Evolutionary conservation across 1,140 invertebrate species (phyloP), one percentile per base, ranked within the genome.

Genomic region (Wasmannia auropunctata): DNA sequence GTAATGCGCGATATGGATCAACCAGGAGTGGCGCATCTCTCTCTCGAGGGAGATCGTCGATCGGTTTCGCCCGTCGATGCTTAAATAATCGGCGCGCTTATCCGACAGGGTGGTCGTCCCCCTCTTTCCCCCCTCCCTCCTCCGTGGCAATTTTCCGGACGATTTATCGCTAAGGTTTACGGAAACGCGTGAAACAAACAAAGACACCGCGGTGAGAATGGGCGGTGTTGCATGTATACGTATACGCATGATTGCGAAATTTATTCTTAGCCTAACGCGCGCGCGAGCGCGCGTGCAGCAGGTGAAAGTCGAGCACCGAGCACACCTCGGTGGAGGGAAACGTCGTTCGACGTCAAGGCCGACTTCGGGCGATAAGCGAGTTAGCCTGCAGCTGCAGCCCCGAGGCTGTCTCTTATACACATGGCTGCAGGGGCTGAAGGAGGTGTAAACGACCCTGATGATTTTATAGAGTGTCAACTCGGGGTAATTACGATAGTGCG

Each of bases 21-120:
- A n/a, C 43, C 19, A 14, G 85, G 75, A 63, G 79, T 74, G 51
- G 28, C 46, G 31, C 34, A 63, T 72, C 62, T n/a, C n/a, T n/a
- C n/a, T n/a, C n/a, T 65, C 56, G 8, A 67, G 81, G 75, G 84
- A 40, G 22, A 8, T 25, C n/a, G 69, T 75, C 67, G 69, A 89
- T 89, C 49, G 87, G 76, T 70, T n/a, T 87, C 58, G 51, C 77
- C n/a, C 54, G 49, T 88, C 81, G 83, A 88, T 90, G 58, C 87
- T 87, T 88, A 87, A 74, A 87, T 86, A 88, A 69, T 51, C n/a
- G 89, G 49, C 85, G 58, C 46, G 58, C 63, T 87, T 67, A 70
- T 81, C 34, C 14, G 16, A 34, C 56, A 62, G 34, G 65, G 56
- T 56, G 49, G 46, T n/a, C 40, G 11, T 56, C 1, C 22, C 49